Conservation (phyloP, 2,113 vertebrate genomes). For the Dipodomys stephensi region DNA sequence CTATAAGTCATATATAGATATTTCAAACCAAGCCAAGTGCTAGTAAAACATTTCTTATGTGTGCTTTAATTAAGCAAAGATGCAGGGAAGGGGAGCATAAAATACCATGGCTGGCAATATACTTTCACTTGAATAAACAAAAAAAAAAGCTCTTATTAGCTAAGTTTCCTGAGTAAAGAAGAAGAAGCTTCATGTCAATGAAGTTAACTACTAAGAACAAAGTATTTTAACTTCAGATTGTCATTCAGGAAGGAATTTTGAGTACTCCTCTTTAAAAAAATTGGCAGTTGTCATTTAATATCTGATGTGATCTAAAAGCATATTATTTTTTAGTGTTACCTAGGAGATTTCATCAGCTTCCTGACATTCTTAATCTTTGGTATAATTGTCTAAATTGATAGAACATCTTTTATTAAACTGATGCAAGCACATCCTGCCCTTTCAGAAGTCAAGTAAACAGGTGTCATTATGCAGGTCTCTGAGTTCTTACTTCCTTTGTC, state of each 20-base stretch:
- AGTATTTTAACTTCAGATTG: slow-evolving; percentile 88
- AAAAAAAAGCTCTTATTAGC: slow-evolving; percentile 76
- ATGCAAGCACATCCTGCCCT: slow-evolving; percentile 74
- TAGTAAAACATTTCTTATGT: slow-evolving; percentile 14
- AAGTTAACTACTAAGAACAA: slow-evolving; percentile 85
- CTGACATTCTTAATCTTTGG: slow-evolving; percentile 88
- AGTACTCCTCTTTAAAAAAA: slow-evolving; percentile 85
- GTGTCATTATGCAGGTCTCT: slow-evolving; percentile 71
- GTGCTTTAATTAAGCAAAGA: slow-evolving; percentile 67
- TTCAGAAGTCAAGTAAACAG: slow-evolving; percentile 79
- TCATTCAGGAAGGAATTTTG: slow-evolving; percentile 86
- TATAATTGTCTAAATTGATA: slow-evolving; percentile 87
- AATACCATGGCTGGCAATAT: slow-evolving; percentile 55
- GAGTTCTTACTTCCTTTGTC: slow-evolving; percentile 85
- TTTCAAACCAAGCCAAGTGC: slow-evolving; percentile 9
- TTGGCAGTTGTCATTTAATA: slow-evolving; percentile 89
- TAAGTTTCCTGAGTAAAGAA: slow-evolving; percentile 76
- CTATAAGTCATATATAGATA: slow-evolving; percentile 28
- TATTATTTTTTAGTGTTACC: slow-evolving; percentile 89
- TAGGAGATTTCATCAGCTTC: slow-evolving; percentile 87
- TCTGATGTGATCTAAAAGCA: slow-evolving; percentile 86
- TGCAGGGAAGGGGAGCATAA: not conserved
- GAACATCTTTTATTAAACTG: slow-evolving; percentile 84
- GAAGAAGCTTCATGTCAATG: slow-evolving; percentile 81
- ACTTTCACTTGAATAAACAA: slow-evolving; percentile 66